Evolutionary conservation across 1,140 invertebrate genomes (phyloP).

Genomic region (Apis laboriosa): DNA sequence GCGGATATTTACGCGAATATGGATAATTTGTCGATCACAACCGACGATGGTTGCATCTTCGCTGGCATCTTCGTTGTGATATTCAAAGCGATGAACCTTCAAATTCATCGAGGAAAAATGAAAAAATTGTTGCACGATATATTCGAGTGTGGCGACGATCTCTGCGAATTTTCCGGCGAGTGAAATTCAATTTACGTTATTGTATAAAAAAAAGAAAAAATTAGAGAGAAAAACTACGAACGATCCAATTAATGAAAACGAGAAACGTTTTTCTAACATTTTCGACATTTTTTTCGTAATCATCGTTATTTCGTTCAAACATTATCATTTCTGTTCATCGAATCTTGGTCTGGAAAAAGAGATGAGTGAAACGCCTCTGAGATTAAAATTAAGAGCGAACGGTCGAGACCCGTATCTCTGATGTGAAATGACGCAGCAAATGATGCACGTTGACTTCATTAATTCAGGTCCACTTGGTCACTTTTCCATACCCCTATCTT

Average conservation of each 20-base stretch:
- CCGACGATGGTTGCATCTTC: slow-evolving; percentile 68
- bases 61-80: slow-evolving; percentile 60
- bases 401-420: neutral
- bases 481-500: neutral
- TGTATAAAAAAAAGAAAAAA: too few relatives aligned
- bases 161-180: slow-evolving; percentile 66
- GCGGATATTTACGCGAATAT: slow-evolving; percentile 49
- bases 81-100: slow-evolving; percentile 65
- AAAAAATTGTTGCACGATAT: slow-evolving; percentile 51
- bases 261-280: too few relatives aligned
- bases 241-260: too few relatives aligned
- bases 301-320: too few relatives aligned
- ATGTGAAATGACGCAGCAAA: neutral
- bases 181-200: slow-evolving; percentile 2
- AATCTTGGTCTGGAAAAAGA: too few relatives aligned
- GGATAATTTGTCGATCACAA: slow-evolving; percentile 64
- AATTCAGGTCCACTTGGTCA: neutral
- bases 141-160: slow-evolving; percentile 59
- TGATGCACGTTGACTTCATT: neutral
- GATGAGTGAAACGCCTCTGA: neutral
- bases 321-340: too few relatives aligned
- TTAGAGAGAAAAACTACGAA: too few relatives aligned
- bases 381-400: neutral
- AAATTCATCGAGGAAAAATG: slow-evolving; percentile 62
- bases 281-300: too few relatives aligned